Conservation (phyloP, 2,888 invertebrate genomes). For the Idaea dimidiata region DNA sequence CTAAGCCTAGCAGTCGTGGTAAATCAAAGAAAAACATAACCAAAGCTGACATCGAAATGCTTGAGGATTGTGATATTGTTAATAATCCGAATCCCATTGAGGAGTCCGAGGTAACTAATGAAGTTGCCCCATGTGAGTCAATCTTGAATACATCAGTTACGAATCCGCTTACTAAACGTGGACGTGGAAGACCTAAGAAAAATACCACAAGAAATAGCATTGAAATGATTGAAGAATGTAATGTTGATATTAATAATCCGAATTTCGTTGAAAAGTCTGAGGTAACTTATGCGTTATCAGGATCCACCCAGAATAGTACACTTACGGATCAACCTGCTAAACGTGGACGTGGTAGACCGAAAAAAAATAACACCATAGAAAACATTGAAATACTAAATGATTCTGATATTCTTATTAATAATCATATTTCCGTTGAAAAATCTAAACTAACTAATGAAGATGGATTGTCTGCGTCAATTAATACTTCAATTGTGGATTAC, state of each 20-base stretch:
- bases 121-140: not conserved
- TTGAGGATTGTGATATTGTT: not conserved
- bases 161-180: not conserved
- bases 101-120: not conserved
- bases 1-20: not conserved
- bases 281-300: not conserved
- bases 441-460: too few species aligned
- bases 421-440: too few species aligned
- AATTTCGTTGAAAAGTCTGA: not conserved
- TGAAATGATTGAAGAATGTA: not conserved
- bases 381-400: constrained; percentile 32
- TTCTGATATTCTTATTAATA: not conserved
- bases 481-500: too few species aligned
- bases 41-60: not conserved
- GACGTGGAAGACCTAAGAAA: constrained; percentile 19
- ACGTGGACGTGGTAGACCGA: constrained; percentile 17
- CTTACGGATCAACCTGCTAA: not conserved
- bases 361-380: constrained; percentile 10
- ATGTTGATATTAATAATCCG: not conserved
- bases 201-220: constrained; percentile 1
- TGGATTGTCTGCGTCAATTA: too few species aligned
- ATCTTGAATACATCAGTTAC: not conserved
- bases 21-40: not conserved
- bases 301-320: not conserved
- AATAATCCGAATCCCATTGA: not conserved